Evolutionary conservation across 2,113 vertebrate species (phyloP), one percentile per base, ranked within the genome.

Genomic region (Lynx canadensis): DNA sequence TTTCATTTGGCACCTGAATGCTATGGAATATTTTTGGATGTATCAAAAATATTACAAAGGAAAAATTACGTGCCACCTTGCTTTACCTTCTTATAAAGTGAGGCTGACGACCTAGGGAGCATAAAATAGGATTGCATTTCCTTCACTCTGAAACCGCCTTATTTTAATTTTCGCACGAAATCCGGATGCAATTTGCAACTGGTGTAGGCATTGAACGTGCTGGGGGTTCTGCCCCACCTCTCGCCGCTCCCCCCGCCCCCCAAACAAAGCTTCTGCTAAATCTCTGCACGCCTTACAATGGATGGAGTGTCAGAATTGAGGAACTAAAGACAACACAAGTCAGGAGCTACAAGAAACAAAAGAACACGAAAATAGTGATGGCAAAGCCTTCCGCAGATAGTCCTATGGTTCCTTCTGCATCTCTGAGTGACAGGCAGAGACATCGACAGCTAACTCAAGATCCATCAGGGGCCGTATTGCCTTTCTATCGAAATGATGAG

Each of bases 371-470:
- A 81, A 73, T 27, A 63, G 83, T 5, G 74, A 13, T 1, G 41
- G 69, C 0, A 11, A 12, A 7, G 66, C 79, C 73, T 94, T 93
- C 65, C 55, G 81, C 73, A 45, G 66, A 96, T 81, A 94, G 57
- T 98, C 96, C 74, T 84, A 73, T 71, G 94, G 94, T 84, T 97
- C 98, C 95, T 96, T 96, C 76, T 18, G 93, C 63, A 55, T 96
- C 96, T 98, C 95, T 52, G 97, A 97, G 90, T 97, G 97, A 98
- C 98, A 97, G 98, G 98, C 97, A 97, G 98, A 98, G 98, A 97
- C 98, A 98, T 98, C 93, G 92, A 98, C 98, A 98, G 98, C 98
- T 98, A 97, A 98, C 98, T 98, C 98, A 94, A 96, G 97, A 97
- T 95, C 98, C 96, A 95, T 97, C 98, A 95, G 95, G 97, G 97